phyloP scores from a whole-genome alignment of 2,113 vertebrate genomes.

The Muscicapa adusta region DNA sequence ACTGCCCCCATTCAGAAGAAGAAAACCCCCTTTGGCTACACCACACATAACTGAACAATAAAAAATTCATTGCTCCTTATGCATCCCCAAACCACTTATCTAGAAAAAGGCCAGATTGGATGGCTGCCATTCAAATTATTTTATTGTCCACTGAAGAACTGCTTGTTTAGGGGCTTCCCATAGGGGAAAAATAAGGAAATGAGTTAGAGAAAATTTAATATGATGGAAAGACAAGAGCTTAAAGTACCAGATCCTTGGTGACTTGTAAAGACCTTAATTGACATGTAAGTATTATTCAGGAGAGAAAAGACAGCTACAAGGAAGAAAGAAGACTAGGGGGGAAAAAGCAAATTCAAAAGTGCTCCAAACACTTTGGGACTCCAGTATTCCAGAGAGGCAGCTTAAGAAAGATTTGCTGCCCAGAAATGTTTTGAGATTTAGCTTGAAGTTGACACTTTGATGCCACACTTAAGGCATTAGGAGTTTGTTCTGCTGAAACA shows the following conservation, averaged over 20 bases:
- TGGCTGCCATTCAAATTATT: slow-evolving; percentile 38
- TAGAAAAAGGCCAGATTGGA: not conserved
- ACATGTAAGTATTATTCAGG: slow-evolving; percentile 15
- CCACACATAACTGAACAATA: not conserved
- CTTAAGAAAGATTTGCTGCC: not conserved
- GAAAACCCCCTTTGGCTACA: not conserved
- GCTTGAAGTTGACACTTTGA: not conserved
- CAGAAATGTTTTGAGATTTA: not conserved
- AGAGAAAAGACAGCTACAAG: not conserved
- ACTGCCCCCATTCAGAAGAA: not conserved
- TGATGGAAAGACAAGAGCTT: slow-evolving; percentile 47
- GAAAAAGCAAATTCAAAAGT: not conserved
- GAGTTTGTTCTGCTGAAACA: not conserved
- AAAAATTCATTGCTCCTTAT: not conserved
- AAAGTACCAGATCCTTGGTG: slow-evolving; percentile 40
- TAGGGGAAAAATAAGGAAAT: slow-evolving; percentile 72
- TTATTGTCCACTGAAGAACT: slow-evolving; percentile 24
- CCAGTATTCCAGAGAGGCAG: not conserved
- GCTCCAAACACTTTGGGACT: not conserved
- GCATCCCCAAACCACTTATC: not conserved
- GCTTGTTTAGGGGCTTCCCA: slow-evolving; percentile 50
- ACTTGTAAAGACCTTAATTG: slow-evolving; percentile 55
- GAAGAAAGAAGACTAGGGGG: not conserved
- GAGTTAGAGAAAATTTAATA: slow-evolving; percentile 67
- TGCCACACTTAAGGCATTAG: not conserved